Base-by-base conservation (phyloP, 2,113 vertebrate species). In the Labeo rohita region DNA sequence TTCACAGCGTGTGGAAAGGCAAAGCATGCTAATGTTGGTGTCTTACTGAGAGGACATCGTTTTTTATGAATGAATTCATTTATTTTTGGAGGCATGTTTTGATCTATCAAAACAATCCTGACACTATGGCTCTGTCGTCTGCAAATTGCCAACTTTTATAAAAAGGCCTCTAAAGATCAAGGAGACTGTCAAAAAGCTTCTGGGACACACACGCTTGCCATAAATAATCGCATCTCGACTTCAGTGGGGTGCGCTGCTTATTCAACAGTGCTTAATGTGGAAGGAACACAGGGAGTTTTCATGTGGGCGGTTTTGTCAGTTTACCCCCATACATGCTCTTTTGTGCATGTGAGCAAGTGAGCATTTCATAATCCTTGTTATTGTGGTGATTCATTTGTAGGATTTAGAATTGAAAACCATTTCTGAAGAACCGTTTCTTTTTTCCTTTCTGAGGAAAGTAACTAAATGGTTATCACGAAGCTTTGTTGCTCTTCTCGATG, bases 111-210 rank as follows among this genome's bases (percentile, higher is more conserved):
- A 45, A 8, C 10, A 23, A 23, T 74, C 45, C 39, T 11, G 2
- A n/a, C 8, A 0, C 16, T 45, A 11, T 72, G 21, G 21, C n/a
- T 9, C 43, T 49, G 72, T 47, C 7, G 18, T 21, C 56, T 59
- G 21, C 18, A 39, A 72, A 21, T 72, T 72, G 9, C 4, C 0
- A 21, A 63, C n/a, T 23, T 61, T 61, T 23, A 23, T 23, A 23
- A 61, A 28, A 61, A 61, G 8, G 39, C 68, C 68, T 72, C 68
- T 9, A 21, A 72, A 72, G 68, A 72, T 72, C 68, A 72, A 72
- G 68, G 39, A 45, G 68, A 21, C 18, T 45, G 16, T 45, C 68
- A 72, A 45, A 9, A 45, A 6, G 18, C 18, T 72, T 72, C 68
- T 72, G 39, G 18, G 18, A 45, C 0, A 4, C 9, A 11, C 21